Evolutionary conservation across 2,888 invertebrate genomes (phyloP).

Genomic region (Thysanoteuthis rhombus): DNA sequence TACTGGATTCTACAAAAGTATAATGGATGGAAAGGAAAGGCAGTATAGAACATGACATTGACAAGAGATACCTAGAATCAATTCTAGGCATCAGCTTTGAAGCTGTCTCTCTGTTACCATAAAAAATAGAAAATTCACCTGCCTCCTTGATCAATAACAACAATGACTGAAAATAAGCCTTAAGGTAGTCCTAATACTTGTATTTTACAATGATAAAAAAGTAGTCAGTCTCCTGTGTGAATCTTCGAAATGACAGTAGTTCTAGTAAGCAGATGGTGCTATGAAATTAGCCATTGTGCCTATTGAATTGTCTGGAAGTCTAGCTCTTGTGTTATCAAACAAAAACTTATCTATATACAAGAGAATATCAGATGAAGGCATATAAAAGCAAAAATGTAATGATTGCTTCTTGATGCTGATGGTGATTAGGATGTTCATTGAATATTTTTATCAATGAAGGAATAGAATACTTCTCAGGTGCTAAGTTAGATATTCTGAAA

Average conservation of each 20-base stretch:
- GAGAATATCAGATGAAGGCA: no score
- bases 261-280: neutral
- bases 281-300: neutral
- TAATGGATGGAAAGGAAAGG: no score
- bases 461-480: no score
- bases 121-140: neutral
- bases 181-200: neutral
- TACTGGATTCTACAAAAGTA: neutral
- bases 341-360: no score
- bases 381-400: no score
- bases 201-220: neutral
- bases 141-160: neutral
- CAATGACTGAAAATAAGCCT: neutral
- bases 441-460: no score
- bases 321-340: no score
- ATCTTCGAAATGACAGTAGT: neutral
- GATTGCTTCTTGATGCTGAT: no score
- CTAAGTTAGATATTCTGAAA: no score
- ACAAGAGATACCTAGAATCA: neutral
- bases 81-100: neutral
- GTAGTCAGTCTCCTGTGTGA: neutral
- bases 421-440: no score
- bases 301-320: neutral
- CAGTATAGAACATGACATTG: neutral
- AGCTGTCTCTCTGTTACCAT: neutral